phyloP scores from a whole-genome alignment of 2,888 invertebrate genomes.

The Masnerella sp. region DNA sequence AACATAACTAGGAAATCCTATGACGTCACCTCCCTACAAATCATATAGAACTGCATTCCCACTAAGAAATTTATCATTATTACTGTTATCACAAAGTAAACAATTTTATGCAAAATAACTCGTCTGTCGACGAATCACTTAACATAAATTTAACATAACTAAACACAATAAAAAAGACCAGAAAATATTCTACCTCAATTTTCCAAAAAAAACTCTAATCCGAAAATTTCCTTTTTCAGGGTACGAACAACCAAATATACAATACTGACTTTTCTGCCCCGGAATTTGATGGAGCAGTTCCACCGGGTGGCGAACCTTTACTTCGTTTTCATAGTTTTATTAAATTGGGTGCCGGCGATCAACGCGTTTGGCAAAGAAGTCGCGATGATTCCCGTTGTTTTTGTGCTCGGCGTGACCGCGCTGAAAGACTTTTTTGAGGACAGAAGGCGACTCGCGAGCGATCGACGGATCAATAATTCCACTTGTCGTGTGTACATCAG shows the following conservation, averaged over 20 bases:
- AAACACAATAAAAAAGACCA: neutral
- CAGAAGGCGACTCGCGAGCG: slow-evolving; percentile 91
- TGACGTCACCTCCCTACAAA: no score
- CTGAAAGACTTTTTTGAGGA: slow-evolving; percentile 97
- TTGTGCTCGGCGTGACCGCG: slow-evolving; percentile 96
- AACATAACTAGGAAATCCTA: no score
- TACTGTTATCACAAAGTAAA: no score
- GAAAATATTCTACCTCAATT: neutral
- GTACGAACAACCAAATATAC: slow-evolving; percentile 98
- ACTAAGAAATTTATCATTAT: no score
- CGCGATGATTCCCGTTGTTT: slow-evolving; percentile 95
- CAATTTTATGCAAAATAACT: no score
- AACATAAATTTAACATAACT: no score
- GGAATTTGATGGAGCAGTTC: slow-evolving; percentile 98
- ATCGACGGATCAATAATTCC: slow-evolving; percentile 95
- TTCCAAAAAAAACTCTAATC: neutral
- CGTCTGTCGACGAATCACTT: no score
- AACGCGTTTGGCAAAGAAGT: slow-evolving; percentile 97
- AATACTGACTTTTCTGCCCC: slow-evolving; percentile 93
- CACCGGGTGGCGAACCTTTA: slow-evolving; percentile 98
- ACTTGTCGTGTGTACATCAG: slow-evolving; percentile 94
- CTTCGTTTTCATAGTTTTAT: slow-evolving; percentile 96
- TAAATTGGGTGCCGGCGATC: slow-evolving; percentile 97
- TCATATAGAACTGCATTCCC: no score
- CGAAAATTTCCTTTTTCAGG: slow-evolving; percentile 74